Evolutionary conservation across 2,113 vertebrate species (phyloP).

Genomic region (Dicerorhinus sumatrensis): DNA sequence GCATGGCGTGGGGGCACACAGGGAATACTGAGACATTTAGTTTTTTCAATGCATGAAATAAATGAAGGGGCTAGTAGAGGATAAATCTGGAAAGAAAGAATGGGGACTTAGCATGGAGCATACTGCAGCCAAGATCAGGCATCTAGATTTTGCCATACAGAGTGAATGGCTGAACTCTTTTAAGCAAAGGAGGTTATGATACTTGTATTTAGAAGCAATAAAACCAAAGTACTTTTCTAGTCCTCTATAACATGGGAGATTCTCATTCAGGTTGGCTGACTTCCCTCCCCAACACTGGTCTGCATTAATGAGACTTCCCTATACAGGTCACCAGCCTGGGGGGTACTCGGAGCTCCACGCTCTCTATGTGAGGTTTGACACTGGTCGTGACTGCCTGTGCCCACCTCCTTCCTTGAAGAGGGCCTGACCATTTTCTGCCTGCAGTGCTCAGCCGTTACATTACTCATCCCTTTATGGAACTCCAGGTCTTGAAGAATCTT

Average conservation of each 20-base stretch:
- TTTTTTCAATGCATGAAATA: background rate
- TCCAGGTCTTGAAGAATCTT: background rate
- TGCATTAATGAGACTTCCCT: background rate
- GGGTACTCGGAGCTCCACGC: accelerated
- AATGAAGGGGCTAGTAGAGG: background rate
- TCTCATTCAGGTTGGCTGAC: background rate
- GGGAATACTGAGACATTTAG: background rate
- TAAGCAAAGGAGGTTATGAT: background rate
- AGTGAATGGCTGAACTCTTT: background rate
- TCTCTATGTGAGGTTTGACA: background rate
- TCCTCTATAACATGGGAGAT: background rate
- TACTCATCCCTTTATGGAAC: background rate
- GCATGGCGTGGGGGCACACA: accelerated
- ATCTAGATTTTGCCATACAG: background rate
- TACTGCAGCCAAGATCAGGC: background rate
- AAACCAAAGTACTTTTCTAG: background rate
- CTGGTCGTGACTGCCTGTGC: background rate
- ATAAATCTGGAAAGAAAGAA: background rate
- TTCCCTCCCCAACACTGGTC: background rate
- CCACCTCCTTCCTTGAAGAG: background rate
- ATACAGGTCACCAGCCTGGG: background rate
- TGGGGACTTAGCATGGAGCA: accelerated
- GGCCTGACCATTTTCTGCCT: background rate
- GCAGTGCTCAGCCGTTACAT: background rate
- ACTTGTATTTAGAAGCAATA: background rate